phyloP scores from a whole-genome alignment of 2,113 vertebrate genomes.

The Syngnathoides biaculeatus region DNA sequence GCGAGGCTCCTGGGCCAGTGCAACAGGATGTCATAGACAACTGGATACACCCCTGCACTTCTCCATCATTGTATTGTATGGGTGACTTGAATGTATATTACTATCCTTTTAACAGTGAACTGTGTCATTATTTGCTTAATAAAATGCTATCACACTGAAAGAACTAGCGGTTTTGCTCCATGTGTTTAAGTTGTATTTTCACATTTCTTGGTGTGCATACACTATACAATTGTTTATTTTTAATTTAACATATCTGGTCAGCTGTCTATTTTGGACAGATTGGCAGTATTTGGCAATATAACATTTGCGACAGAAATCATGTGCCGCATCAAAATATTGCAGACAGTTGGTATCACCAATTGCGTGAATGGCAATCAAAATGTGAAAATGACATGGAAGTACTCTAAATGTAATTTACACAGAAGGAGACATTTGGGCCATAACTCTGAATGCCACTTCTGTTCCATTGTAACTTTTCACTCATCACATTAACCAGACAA shows the following conservation, averaged over 20 bases:
- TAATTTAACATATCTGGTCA: background rate
- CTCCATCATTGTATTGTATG: slow-evolving; percentile 59
- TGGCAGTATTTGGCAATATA: background rate
- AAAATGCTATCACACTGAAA: slow-evolving; percentile 56
- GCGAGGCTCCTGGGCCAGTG: slow-evolving; percentile 21
- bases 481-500: slow-evolving; percentile 1
- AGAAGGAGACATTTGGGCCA: background rate
- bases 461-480: background rate
- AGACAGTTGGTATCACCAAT: too few relatives aligned
- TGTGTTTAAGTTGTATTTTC: background rate
- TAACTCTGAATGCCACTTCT: slow-evolving; percentile 1
- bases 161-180: slow-evolving; percentile 22
- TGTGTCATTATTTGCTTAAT: slow-evolving; percentile 71
- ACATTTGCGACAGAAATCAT: background rate
- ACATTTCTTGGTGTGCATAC: background rate
- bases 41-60: slow-evolving; percentile 30
- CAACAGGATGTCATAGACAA: slow-evolving; percentile 46
- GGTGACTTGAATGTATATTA: slow-evolving; percentile 71
- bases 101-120: slow-evolving; percentile 64
- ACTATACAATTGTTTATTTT: background rate
- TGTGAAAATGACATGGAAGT: background rate
- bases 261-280: background rate
- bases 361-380: background rate
- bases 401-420: background rate
- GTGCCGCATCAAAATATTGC: background rate